These are phyloP conservation scores for Drosophila nr. fundita DNA, from an alignment of 2,888 invertebrate species.

Conservation along the genomic window DNA sequence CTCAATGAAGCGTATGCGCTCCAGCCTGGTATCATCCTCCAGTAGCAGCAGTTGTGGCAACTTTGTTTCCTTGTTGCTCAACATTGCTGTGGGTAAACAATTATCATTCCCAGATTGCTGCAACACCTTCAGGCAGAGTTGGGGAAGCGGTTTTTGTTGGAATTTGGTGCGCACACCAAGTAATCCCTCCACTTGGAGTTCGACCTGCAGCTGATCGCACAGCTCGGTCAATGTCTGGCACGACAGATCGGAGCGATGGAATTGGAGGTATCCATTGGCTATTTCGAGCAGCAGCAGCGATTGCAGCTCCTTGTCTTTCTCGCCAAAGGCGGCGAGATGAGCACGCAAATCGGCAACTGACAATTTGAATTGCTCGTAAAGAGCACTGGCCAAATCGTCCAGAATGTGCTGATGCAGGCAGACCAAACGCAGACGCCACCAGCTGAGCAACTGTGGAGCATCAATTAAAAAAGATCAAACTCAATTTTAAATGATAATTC, in stretches of 20 bases:
- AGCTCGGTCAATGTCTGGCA: constrained; percentile 89
- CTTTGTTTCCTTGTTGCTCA: constrained; percentile 85
- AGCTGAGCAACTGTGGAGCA: constrained; percentile 63
- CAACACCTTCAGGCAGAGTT: constrained; percentile 90
- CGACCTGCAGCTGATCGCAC: constrained; percentile 88
- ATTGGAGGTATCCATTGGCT: constrained; percentile 90
- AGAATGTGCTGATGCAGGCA: constrained; percentile 91
- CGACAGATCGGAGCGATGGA: constrained; percentile 90
- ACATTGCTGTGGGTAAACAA: constrained; percentile 56
- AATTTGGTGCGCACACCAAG: constrained; percentile 96
- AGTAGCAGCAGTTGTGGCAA: constrained; percentile 89
- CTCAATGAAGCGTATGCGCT: constrained; percentile 90
- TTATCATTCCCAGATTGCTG: constrained; percentile 60
- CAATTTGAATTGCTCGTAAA: constrained; percentile 86
- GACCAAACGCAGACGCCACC: constrained; percentile 91
- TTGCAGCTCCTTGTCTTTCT: constrained; percentile 81
- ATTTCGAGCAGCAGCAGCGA: constrained; percentile 86
- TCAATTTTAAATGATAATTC: background rate
- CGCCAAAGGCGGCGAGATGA: constrained; percentile 78
- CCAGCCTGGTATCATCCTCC: constrained; percentile 94
- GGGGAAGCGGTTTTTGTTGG: constrained; percentile 93
- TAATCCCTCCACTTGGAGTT: constrained; percentile 89
- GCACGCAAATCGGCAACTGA: constrained; percentile 58
- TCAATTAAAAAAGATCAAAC: background rate
- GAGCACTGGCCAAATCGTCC: constrained; percentile 90